A percentile compares a stretch with the other conserved stretches of the same genome.
Conservation (phyloP, 2,888 invertebrate species). For the Conus canariensis region DNA sequence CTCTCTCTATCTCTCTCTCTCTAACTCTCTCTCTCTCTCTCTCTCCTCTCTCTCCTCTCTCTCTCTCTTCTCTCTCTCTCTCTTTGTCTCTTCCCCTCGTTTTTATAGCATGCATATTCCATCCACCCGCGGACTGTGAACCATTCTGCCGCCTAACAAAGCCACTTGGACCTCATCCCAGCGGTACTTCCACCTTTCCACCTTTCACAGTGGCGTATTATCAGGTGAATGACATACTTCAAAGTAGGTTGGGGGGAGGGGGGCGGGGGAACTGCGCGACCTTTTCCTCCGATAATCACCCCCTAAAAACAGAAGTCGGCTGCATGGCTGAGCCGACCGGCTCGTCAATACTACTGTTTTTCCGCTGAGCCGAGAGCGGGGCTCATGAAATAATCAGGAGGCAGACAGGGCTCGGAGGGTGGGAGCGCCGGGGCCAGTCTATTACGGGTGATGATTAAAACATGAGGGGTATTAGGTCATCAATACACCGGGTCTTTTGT, state of each 20-base stretch:
- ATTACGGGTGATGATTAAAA: neutral
- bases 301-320: too few relatives aligned
- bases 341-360: too few relatives aligned
- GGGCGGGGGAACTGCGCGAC: neutral
- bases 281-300: too few relatives aligned
- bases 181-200: too few relatives aligned
- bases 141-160: too few relatives aligned
- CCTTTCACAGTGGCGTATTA: too few relatives aligned
- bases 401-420: neutral
- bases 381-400: slow-evolving; percentile 7
- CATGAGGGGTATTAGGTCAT: slow-evolving; percentile 15
- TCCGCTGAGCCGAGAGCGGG: neutral
- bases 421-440: neutral
- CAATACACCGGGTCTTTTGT: neutral
- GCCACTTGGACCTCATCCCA: too few relatives aligned
- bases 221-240: neutral
- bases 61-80: neutral
- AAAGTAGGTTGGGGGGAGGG: neutral
- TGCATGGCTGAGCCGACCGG: too few relatives aligned
- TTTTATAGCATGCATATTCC: too few relatives aligned
- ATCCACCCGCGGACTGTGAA: too few relatives aligned
- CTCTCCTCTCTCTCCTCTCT: neutral
- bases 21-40: neutral
- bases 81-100: too few relatives aligned
- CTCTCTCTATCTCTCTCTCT: neutral